Evolutionary conservation across 2,888 invertebrate species (phyloP).

Genomic region (Caenorhabditis zanzibari): DNA sequence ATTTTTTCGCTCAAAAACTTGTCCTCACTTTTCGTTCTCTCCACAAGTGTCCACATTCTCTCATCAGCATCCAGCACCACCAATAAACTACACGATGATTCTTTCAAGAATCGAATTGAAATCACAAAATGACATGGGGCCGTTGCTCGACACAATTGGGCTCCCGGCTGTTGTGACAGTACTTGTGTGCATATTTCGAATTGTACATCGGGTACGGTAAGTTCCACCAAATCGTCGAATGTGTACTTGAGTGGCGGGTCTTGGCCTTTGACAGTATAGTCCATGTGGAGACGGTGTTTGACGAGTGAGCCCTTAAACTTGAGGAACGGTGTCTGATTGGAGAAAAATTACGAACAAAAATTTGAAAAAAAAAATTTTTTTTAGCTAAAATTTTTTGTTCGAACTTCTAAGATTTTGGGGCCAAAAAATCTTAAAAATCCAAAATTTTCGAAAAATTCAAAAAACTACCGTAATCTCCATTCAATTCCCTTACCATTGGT

Average conservation of each 20-base stretch:
- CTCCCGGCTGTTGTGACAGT: slow-evolving; percentile 81
- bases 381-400: too few species aligned
- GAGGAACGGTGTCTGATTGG: too few species aligned
- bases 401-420: too few species aligned
- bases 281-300: slow-evolving; percentile 55
- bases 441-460: too few species aligned
- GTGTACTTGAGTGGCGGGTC: slow-evolving; percentile 59
- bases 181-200: slow-evolving; percentile 82
- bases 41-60: slow-evolving; percentile 72
- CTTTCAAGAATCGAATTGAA: slow-evolving; percentile 73
- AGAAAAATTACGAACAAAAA: not conserved
- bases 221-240: slow-evolving; percentile 72
- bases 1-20: too few species aligned
- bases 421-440: too few species aligned
- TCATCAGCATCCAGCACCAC: slow-evolving; percentile 78
- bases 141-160: slow-evolving; percentile 79
- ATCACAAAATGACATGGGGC: slow-evolving; percentile 80
- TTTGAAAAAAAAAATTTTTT: too few species aligned
- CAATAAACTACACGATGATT: slow-evolving; percentile 62
- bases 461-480: too few species aligned
- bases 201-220: slow-evolving; percentile 71
- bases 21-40: slow-evolving; percentile 60
- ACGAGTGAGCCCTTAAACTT: slow-evolving; percentile 48
- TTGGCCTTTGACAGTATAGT: slow-evolving; percentile 43
- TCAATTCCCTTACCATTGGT: too few species aligned